Evolutionary conservation across 2,888 invertebrate species (phyloP).

Genomic region (Phrixothrix hirtus): DNA sequence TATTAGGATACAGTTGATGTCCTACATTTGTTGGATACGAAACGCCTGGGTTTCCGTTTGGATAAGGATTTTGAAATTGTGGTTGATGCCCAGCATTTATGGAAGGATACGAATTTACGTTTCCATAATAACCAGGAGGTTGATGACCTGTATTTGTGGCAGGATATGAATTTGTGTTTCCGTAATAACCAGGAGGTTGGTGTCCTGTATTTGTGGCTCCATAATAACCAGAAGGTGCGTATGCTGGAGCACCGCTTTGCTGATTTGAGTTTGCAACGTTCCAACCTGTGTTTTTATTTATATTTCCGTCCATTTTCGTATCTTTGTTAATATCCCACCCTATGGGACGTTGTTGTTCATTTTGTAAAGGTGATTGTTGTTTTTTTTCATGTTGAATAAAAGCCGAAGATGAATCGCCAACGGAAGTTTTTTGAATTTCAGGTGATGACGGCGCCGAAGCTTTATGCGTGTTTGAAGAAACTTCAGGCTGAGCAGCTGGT

Average conservation of each 20-base stretch:
- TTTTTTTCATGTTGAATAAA: conserved; percentile 19
- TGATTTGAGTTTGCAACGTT: conserved; percentile 17
- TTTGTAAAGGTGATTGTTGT: conserved; percentile 2
- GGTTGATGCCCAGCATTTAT: background rate
- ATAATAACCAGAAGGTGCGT: conserved; percentile 11
- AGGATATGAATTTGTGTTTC: background rate
- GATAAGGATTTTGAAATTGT: background rate
- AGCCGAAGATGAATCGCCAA: conserved; percentile 5
- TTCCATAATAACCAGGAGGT: background rate
- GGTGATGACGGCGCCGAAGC: conserved; percentile 25
- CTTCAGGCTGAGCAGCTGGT: background rate
- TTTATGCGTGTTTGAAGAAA: conserved; percentile 6
- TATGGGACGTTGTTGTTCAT: conserved; percentile 13
- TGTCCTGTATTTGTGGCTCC: conserved; percentile 22
- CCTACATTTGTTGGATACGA: conserved; percentile 13
- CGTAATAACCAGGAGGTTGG: conserved; percentile 2
- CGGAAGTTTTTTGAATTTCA: background rate
- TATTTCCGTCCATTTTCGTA: conserved; percentile 1
- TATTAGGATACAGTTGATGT: conserved; percentile 15
- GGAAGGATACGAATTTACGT: background rate
- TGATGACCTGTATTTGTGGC: background rate
- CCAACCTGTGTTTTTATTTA: conserved; percentile 31
- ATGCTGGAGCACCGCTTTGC: conserved; percentile 7
- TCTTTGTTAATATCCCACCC: conserved; percentile 22
- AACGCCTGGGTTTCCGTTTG: background rate